phyloP scores from a whole-genome alignment of 1,140 invertebrate genomes.

The Harlomillsia oculata region DNA sequence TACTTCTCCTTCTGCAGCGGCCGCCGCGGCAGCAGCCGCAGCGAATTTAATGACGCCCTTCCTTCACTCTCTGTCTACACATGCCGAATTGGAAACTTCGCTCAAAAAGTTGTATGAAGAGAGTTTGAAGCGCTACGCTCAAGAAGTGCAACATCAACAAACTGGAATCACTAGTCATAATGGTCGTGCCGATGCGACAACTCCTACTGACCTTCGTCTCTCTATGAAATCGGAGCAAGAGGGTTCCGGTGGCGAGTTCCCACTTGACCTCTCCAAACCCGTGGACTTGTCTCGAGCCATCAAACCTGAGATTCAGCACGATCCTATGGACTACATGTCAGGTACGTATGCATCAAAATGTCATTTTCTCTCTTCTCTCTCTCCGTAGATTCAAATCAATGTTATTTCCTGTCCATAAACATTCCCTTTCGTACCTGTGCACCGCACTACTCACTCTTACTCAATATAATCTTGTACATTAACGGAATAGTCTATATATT shows the following conservation, averaged over 20 bases:
- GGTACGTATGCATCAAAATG: conserved; percentile 22
- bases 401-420: conserved; percentile 7
- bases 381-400: background rate
- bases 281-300: conserved; percentile 63
- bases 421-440: conserved; percentile 24
- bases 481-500: too few relatives aligned
- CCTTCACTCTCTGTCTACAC: conserved; percentile 43
- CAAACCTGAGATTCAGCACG: conserved; percentile 28
- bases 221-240: conserved; percentile 44
- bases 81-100: conserved; percentile 62
- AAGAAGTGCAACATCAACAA: conserved; percentile 58
- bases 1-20: conserved; percentile 28
- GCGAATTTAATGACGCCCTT: conserved; percentile 40
- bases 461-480: background rate
- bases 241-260: conserved; percentile 60
- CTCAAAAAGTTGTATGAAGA: conserved; percentile 87
- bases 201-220: conserved; percentile 39
- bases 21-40: conserved; percentile 57
- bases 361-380: background rate
- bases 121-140: conserved; percentile 80
- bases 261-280: conserved; percentile 79
- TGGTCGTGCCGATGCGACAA: conserved; percentile 21
- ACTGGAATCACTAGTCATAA: conserved; percentile 22
- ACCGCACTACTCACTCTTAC: conserved; percentile 23
- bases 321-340: conserved; percentile 35